These are phyloP conservation scores for Fopius arisanus DNA, from an alignment of 1,140 invertebrate genomes.

Conservation along the genomic window DNA sequence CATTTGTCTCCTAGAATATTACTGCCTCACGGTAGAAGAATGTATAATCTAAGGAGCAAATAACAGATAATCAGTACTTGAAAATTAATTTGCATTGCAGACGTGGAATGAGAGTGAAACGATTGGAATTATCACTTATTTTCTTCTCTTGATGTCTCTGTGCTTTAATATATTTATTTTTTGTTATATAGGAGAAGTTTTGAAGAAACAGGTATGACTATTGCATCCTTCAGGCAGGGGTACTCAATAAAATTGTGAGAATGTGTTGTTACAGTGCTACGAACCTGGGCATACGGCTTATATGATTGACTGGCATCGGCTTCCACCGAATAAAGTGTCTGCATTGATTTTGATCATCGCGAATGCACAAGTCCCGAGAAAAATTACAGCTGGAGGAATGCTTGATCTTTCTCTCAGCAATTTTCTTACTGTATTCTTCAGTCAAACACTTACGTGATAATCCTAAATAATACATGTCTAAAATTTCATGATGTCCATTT, in stretches of 20 bases:
- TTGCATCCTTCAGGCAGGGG: not conserved
- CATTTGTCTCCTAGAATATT: not conserved
- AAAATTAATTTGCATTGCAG: constrained; percentile 32
- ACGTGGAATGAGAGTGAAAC: constrained; percentile 39
- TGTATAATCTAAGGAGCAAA: not conserved
- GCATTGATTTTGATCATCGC: constrained; percentile 38
- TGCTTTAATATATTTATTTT: constrained; percentile 49
- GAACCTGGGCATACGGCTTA: not conserved
- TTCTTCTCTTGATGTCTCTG: constrained; percentile 42
- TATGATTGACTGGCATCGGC: constrained; percentile 34
- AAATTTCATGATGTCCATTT: not conserved
- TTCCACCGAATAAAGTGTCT: constrained; percentile 24
- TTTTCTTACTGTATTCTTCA: not conserved
- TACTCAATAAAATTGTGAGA: not conserved
- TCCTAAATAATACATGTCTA: not conserved
- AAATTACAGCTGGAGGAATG: constrained; percentile 35
- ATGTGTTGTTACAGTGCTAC: constrained; percentile 1
- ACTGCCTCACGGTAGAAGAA: not conserved
- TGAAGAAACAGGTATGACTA: constrained; percentile 42
- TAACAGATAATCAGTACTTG: not conserved
- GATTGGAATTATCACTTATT: constrained; percentile 37
- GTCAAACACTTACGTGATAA: not conserved
- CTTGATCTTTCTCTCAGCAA: not conserved
- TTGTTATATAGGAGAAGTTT: constrained; percentile 48
- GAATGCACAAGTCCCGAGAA: constrained; percentile 31